phyloP scores from a whole-genome alignment of 2,888 invertebrate species.

The Dromius quadrimaculatus region DNA sequence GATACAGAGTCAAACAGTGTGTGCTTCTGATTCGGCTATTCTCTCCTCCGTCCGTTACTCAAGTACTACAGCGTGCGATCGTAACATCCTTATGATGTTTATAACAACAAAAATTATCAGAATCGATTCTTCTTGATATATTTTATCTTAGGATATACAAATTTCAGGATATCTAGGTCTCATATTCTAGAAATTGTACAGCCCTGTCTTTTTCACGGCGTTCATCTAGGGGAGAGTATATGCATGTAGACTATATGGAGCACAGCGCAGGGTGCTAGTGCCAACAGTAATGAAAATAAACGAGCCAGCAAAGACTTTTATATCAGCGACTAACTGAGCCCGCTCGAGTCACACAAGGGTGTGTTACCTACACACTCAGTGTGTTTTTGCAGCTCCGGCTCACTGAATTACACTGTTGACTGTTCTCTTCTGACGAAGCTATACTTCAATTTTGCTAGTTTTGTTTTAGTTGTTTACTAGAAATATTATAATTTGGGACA shows the following conservation, averaged over 20 bases:
- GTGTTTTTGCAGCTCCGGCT: neutral
- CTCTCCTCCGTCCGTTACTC: too few species aligned
- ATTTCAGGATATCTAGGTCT: neutral
- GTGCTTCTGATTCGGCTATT: too few species aligned
- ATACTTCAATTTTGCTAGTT: neutral
- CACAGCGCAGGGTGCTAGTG: conserved; percentile 27
- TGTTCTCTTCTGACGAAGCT: conserved; percentile 9
- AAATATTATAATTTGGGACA: too few species aligned
- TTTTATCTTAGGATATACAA: too few species aligned
- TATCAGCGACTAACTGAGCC: conserved; percentile 51
- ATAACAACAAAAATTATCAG: too few species aligned
- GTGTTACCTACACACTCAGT: conserved; percentile 21
- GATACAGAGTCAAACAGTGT: too few species aligned
- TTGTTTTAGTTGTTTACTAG: neutral
- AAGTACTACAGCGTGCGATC: too few species aligned
- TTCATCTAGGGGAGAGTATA: conserved; percentile 58
- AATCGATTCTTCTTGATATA: too few species aligned
- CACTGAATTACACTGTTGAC: conserved; percentile 8
- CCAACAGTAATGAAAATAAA: conserved; percentile 61
- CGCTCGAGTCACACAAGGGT: conserved; percentile 23
- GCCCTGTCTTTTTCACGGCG: neutral
- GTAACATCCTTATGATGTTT: too few species aligned
- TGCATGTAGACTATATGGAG: neutral
- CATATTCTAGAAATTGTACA: conserved; percentile 4
- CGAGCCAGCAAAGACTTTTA: conserved; percentile 59